Conservation (phyloP, 2,888 invertebrate genomes). For the Allolobophora icterica region DNA sequence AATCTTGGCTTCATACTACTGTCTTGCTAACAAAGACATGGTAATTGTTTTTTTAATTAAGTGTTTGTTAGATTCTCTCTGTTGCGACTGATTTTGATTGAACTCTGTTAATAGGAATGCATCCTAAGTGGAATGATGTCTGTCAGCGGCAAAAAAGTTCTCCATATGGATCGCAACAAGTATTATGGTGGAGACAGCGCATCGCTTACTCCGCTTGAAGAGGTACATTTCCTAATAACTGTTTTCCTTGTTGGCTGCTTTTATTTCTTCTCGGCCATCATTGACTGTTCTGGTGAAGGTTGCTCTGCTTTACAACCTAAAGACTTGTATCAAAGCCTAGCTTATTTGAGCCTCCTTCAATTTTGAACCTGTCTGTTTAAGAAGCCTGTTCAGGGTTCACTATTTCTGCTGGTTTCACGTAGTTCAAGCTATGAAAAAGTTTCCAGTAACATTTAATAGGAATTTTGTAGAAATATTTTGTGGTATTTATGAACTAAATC, state of each 20-base stretch:
- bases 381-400: background rate
- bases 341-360: background rate
- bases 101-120: slow-evolving; percentile 77
- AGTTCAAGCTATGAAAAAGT: background rate
- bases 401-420: background rate
- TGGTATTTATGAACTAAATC: background rate
- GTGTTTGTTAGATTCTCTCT: too few species aligned
- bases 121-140: slow-evolving; percentile 99
- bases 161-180: slow-evolving; percentile 99
- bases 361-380: background rate
- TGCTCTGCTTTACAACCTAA: background rate
- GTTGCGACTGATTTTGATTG: background rate
- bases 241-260: background rate
- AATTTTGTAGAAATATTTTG: background rate
- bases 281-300: background rate
- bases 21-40: too few species aligned
- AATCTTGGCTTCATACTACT: background rate
- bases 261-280: background rate
- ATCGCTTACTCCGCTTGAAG: slow-evolving; percentile 96
- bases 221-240: slow-evolving; percentile 64
- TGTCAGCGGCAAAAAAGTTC: slow-evolving; percentile 96
- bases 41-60: background rate
- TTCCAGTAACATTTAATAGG: background rate
- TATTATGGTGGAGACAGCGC: slow-evolving; percentile 99
- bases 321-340: too few species aligned